Base-by-base conservation (phyloP, 1,140 invertebrate genomes). In the Periplaneta americana region DNA sequence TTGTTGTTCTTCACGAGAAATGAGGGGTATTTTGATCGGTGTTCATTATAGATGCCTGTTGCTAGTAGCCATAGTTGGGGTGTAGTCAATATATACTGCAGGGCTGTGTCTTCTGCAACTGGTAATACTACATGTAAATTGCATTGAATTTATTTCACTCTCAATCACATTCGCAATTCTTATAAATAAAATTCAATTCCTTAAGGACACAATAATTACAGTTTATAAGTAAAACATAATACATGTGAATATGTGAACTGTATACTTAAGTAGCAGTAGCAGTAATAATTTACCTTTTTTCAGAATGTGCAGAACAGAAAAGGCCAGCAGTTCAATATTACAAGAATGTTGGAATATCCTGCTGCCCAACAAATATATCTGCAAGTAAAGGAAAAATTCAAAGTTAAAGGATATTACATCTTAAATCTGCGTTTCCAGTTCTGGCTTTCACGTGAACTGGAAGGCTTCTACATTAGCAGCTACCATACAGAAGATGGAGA, bases 401-500 rank as follows among this genome's bases (percentile, higher is more conserved):
- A 92, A 74, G 93, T 93, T 83, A 93, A 92, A 83, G 93, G 92
- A 81, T 96, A 96, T 88, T 97, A 98, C 86, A 95, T 94, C 0
- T 87, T 98, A n/a, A 93, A 93, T 84, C 89, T 98, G 78, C 92
- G 94, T 83, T 98, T 97, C 89, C 93, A 94, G 81, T 95, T 95
- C 13, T 92, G 92, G 83, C 88, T 98, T 75, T 93, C 92, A 83
- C 93, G 92, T 76, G 94, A 95, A 84, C 91, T 97, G 82, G 93
- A 96, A 86, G 98, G 98, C 1, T 98, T 99, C 90, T 99, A 98
- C 89, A 90, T 98, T 31, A 96, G 96, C 84, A 95, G 94, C 84
- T 98, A 98, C 84, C 92, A 93, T 76, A 93, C 91, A 81, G 88
- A 90, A 39, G 91, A 92, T 84, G 95, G 94, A 75, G 91, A 96